A percentile compares a stretch with the other conserved stretches of the same genome.
Conservation (phyloP, 2,797 vertebrate species). For the Apogon talboti region DNA sequence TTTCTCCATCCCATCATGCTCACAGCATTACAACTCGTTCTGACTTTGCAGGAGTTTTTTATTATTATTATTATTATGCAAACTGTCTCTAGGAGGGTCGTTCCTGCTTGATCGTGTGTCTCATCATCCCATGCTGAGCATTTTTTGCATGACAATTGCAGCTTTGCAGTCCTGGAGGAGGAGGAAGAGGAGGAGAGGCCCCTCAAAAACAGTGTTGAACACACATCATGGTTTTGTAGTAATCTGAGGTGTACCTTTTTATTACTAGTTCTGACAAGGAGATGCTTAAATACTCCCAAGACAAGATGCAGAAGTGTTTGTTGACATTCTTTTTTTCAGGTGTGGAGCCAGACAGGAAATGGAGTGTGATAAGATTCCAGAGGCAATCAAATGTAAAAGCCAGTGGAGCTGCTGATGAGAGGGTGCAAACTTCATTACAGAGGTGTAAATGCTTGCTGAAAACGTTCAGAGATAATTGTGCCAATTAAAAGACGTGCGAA, state of each 20-base stretch:
- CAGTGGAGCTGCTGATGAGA: constrained; percentile 40
- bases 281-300: neutral
- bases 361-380: constrained; percentile 23
- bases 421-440: constrained; percentile 73
- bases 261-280: neutral
- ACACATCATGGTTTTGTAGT: constrained; percentile 3
- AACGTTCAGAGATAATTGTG: constrained; percentile 64
- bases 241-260: constrained; percentile 6
- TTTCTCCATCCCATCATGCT: constrained; percentile 28
- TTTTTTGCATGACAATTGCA: constrained; percentile 81
- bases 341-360: constrained; percentile 36
- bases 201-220: constrained; percentile 7
- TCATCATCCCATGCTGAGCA: constrained; percentile 78
- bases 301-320: neutral
- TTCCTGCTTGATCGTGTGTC: constrained; percentile 71
- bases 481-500: constrained; percentile 72
- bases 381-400: constrained; percentile 32
- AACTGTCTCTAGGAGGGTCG: constrained; percentile 66
- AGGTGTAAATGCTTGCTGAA: constrained; percentile 58
- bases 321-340: constrained; percentile 1
- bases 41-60: constrained; percentile 59
- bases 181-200: neutral
- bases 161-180: constrained; percentile 36
- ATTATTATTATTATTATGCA: constrained; percentile 76
- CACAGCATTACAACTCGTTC: constrained; percentile 61